Evolutionary conservation across 1,140 invertebrate genomes (phyloP), one percentile per base, ranked within the genome.

Genomic region (Dysdera silvatica): DNA sequence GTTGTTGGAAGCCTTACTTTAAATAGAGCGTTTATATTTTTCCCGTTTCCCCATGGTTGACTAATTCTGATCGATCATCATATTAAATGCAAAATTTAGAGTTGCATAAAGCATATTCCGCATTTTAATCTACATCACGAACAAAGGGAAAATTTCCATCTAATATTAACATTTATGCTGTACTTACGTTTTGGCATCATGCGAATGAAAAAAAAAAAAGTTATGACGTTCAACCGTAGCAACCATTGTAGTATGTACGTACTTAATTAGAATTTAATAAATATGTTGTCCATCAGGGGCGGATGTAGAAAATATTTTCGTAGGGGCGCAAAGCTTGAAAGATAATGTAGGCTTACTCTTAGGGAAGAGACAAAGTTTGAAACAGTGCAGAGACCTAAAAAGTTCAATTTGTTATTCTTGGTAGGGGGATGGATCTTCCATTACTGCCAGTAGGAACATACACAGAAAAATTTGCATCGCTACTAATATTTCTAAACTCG

Each of bases 51-150:
- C n/a, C 40, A 41, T 41, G 4, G 23, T 41, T 41, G 40, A 41
- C 3, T 41, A 14, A 18, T 20, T 41, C 5, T 18, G 16, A 5
- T 5, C 6, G 1, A 41, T 20, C 40, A 41, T 41, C 16, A n/a
- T n/a, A n/a, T n/a, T n/a, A n/a, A n/a, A n/a, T n/a, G n/a, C n/a
- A n/a, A n/a, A n/a, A n/a, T n/a, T 41, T 16, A 41, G 23, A 41
- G 40, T 41, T 41, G 14, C 40, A 41, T 8, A 41, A 41, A 61
- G 74, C 74, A 33, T 18, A 33, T 60, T 70, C 6, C 1, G 23
- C 40, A 41, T 41, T 41, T 41, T 41, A 4, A 41, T 41, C 40
- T 41, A 41, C 14, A 41, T 14, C 14, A 18, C 23, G 4, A 41
- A 41, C 23, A 2, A 41, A 41, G n/a, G 3, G 14, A 14, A 41